These are phyloP conservation scores for Rousettus leschenaultii DNA, from an alignment of 2,113 vertebrate genomes.

Conservation along the genomic window DNA sequence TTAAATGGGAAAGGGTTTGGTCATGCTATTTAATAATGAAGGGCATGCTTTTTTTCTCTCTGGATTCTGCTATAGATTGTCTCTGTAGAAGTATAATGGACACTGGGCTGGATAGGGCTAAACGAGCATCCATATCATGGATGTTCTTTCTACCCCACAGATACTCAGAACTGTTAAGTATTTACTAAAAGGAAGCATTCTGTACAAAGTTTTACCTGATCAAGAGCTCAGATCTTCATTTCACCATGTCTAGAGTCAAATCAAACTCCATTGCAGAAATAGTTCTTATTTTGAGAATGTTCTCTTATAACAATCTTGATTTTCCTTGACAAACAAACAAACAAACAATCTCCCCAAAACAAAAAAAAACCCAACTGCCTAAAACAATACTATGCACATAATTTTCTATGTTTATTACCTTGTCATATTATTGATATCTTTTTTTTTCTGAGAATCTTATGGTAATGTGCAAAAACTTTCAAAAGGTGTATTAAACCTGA, in stretches of 20 bases:
- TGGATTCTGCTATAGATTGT: not conserved
- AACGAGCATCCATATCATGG: not conserved
- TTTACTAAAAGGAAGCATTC: not conserved
- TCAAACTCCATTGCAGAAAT: not conserved
- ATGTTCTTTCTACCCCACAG: not conserved
- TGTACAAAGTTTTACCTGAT: not conserved
- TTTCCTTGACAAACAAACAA: not conserved
- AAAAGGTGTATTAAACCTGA: not conserved
- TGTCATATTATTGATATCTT: not conserved
- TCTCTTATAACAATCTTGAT: not conserved
- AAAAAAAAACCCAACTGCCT: not conserved
- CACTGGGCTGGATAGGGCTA: not conserved
- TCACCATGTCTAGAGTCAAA: not conserved
- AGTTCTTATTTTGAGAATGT: not conserved
- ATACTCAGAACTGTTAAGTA: not conserved
- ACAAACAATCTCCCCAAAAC: too few relatives aligned
- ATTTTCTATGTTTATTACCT: not conserved
- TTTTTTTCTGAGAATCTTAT: conserved; percentile 3
- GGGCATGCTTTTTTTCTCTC: not conserved
- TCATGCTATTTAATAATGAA: not conserved
- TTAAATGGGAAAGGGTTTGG: not conserved
- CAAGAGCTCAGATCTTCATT: not conserved
- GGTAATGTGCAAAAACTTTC: not conserved
- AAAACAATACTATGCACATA: not conserved
- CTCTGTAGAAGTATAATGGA: not conserved